These are phyloP conservation scores for Masnerella sp. DNA, from an alignment of 2,888 invertebrate genomes.

Conservation along the genomic window DNA sequence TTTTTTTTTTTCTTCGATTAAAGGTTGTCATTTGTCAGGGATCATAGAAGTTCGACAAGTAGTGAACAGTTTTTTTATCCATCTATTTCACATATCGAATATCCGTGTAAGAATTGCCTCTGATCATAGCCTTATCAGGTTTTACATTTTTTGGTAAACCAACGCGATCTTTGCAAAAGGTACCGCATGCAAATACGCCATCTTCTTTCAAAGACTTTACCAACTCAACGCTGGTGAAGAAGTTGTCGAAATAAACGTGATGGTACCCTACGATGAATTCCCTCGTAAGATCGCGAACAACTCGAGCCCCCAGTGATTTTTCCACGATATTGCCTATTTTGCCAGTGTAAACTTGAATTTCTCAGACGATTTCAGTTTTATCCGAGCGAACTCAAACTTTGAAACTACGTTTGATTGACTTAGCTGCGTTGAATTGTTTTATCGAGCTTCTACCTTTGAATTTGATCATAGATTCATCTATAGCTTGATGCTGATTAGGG, in stretches of 20 bases:
- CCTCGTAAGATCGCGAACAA: slow-evolving; percentile 62
- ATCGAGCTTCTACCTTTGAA: slow-evolving; percentile 31
- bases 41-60: slow-evolving; percentile 61
- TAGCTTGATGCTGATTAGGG: slow-evolving; percentile 22
- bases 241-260: slow-evolving; percentile 55
- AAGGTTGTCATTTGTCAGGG: slow-evolving; percentile 53
- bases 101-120: slow-evolving; percentile 32
- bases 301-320: slow-evolving; percentile 62
- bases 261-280: slow-evolving; percentile 32
- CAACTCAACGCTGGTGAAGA: slow-evolving; percentile 38
- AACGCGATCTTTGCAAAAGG: slow-evolving; percentile 34
- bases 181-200: slow-evolving; percentile 48
- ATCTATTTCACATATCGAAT: slow-evolving; percentile 67
- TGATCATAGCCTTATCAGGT: slow-evolving; percentile 23
- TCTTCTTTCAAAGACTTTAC: slow-evolving; percentile 36
- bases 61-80: slow-evolving; percentile 65
- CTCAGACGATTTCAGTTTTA: slow-evolving; percentile 28
- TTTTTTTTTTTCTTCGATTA: slow-evolving; percentile 60
- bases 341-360: slow-evolving; percentile 67
- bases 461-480: slow-evolving; percentile 42
- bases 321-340: slow-evolving; percentile 59
- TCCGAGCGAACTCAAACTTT: slow-evolving; percentile 43
- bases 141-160: slow-evolving; percentile 28
- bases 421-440: slow-evolving; percentile 36
- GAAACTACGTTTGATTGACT: slow-evolving; percentile 37